Base-by-base conservation (phyloP, 1,140 invertebrate species). In the Heliconius eleuchia region DNA sequence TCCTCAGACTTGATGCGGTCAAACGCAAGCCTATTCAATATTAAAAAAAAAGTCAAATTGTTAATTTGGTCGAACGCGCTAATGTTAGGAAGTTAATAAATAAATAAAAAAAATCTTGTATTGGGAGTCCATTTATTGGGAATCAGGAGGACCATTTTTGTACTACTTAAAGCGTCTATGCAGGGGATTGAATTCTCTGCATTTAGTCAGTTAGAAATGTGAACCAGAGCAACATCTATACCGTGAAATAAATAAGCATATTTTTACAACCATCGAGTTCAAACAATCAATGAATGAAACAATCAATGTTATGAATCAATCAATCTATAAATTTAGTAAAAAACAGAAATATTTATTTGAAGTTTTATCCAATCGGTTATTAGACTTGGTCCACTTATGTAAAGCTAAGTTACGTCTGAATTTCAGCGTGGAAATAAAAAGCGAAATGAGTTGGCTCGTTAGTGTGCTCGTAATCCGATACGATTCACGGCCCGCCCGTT, bases 371-470 rank as follows among this genome's bases (percentile, higher is more conserved):
- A 66, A 27, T 66, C 30, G 23, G n/a, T 11, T 66, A 30, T 66
- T 11, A 66, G 60, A 27, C 60, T 66, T 66, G 60, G 60, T 27
- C 60, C 60, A 66, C 60, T 66, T 23, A 30, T 66, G 60, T 66
- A 66, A 66, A 66, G 60, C 60, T 66, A 66, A 66, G 60, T 66
- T 66, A 66, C 60, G 60, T 66, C 71, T 72, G 71, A 72, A 72
- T 72, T 72, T 72, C 71, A 72, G 19, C 71, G 71, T 39, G 34
- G 37, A 72, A 72, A 72, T 72, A 72, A 72, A 72, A 72, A 42
- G 37, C 71, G 19, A 72, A 72, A 72, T 72, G 71, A 72, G 71
- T 72, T 72, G 71, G 71, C 71, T 72, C 71, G 71, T 72, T 72
- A 72, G 71, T 34, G 71, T 42, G 37, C 71, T 39, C 71, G 71